These are phyloP conservation scores for Pollicipes pollicipes DNA, from an alignment of 1,140 invertebrate genomes.

Conservation along the genomic window DNA sequence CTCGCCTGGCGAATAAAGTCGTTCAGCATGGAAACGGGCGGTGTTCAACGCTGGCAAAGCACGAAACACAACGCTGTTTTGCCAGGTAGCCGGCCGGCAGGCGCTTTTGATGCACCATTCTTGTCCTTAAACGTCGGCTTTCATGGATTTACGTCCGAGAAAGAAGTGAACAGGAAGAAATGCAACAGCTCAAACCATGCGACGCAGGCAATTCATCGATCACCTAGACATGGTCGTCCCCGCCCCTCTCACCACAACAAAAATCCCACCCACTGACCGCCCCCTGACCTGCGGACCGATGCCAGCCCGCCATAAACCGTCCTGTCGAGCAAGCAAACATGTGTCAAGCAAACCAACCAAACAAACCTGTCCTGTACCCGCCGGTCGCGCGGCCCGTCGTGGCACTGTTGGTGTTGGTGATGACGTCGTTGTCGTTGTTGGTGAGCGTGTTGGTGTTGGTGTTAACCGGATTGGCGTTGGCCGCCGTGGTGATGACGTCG, in stretches of 20 bases:
- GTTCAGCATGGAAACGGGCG: too few relatives aligned
- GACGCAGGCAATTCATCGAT: neutral
- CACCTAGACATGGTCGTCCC: neutral
- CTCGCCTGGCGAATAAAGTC: too few relatives aligned
- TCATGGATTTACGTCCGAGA: too few relatives aligned
- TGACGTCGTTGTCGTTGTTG: slow-evolving; percentile 6
- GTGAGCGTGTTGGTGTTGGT: slow-evolving; percentile 6
- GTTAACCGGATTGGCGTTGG: slow-evolving; percentile 5
- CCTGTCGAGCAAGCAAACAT: neutral
- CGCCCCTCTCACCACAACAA: too few relatives aligned
- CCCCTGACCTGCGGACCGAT: neutral
- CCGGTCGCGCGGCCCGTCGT: neutral
- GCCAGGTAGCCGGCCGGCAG: too few relatives aligned
- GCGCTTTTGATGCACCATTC: too few relatives aligned
- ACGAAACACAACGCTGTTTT: too few relatives aligned
- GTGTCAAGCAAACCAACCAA: too few relatives aligned
- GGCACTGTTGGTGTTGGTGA: neutral
- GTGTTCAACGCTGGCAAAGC: too few relatives aligned
- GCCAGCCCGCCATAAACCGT: neutral
- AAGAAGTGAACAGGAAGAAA: too few relatives aligned
- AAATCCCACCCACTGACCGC: neutral
- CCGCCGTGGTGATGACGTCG: neutral
- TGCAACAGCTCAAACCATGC: too few relatives aligned
- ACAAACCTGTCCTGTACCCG: neutral
- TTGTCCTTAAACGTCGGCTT: too few relatives aligned